Evolutionary conservation across 2,888 invertebrate species (phyloP).

Genomic region (Synanthedon myopaeformis): DNA sequence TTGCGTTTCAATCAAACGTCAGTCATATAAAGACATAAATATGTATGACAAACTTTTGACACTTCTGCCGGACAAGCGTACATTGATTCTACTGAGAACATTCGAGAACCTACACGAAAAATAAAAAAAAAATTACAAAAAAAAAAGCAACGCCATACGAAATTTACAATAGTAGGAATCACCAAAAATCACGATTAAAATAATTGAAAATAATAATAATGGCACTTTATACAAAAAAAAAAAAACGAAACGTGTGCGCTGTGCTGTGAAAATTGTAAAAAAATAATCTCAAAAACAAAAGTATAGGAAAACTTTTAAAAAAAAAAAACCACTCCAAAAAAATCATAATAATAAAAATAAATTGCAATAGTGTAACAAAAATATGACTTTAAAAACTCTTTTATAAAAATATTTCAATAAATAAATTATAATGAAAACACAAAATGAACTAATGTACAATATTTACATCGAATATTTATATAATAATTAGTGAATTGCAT

Average conservation of each 20-base stretch:
- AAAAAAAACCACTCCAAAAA: slow-evolving; percentile 19
- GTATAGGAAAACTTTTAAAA: slow-evolving; percentile 11
- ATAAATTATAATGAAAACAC: slow-evolving; percentile 44
- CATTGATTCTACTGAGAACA: slow-evolving; percentile 66
- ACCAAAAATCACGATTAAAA: slow-evolving; percentile 31
- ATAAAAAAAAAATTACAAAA: not conserved
- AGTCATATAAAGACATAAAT: not conserved
- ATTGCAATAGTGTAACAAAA: slow-evolving; percentile 48
- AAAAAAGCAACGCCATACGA: slow-evolving; percentile 5
- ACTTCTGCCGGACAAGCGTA: slow-evolving; percentile 47
- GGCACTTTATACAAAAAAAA: slow-evolving; percentile 49
- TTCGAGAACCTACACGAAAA: slow-evolving; percentile 54
- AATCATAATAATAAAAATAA: slow-evolving; percentile 11
- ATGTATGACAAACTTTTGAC: slow-evolving; percentile 21
- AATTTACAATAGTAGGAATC: slow-evolving; percentile 29
- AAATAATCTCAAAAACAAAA: slow-evolving; percentile 7
- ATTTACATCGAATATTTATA: slow-evolving; percentile 64
- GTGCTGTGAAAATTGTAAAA: slow-evolving; percentile 7
- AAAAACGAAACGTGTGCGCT: slow-evolving; percentile 22
- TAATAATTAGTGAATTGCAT: slow-evolving; percentile 31
- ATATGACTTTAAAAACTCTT: slow-evolving; percentile 51
- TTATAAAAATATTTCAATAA: slow-evolving; percentile 56
- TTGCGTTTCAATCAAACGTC: not conserved
- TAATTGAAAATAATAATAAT: slow-evolving; percentile 24
- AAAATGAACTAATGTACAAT: slow-evolving; percentile 60